Evolutionary conservation across 1,140 invertebrate genomes (phyloP).

Genomic region (Steinernema feltiae): DNA sequence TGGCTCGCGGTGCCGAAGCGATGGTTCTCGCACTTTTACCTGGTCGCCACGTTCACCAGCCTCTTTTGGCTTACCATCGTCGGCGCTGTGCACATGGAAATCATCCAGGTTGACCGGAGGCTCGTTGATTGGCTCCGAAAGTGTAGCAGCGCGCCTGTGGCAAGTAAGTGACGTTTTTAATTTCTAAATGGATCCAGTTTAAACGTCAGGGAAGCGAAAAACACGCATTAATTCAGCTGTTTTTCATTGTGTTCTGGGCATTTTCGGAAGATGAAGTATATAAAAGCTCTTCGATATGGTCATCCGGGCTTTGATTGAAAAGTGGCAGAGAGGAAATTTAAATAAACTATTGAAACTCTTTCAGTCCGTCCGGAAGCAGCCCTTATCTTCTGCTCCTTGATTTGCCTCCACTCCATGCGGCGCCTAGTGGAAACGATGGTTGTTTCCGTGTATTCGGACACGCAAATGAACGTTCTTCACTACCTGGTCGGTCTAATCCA

Average conservation of each 20-base stretch:
- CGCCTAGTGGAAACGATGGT: slow-evolving; percentile 69
- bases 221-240: background rate
- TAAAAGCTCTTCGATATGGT: no score
- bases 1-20: slow-evolving; percentile 19
- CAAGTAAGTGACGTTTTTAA: slow-evolving; percentile 24
- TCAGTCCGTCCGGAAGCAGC: slow-evolving; percentile 64
- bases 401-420: slow-evolving; percentile 68
- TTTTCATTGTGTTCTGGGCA: no score
- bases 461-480: slow-evolving; percentile 72
- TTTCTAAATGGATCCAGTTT: background rate
- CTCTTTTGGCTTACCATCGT: slow-evolving; percentile 23
- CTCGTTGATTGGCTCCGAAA: slow-evolving; percentile 19
- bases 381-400: slow-evolving; percentile 58
- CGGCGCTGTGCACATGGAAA: background rate
- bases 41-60: slow-evolving; percentile 39
- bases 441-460: slow-evolving; percentile 72
- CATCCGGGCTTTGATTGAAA: no score
- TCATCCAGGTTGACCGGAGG: slow-evolving; percentile 13
- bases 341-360: no score
- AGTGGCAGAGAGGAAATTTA: no score
- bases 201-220: background rate
- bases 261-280: no score
- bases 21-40: slow-evolving; percentile 55
- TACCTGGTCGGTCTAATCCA: slow-evolving; percentile 71
- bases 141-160: background rate